Evolutionary conservation across 1,140 invertebrate genomes (phyloP), one percentile per base, ranked within the genome.

Genomic region (Pemphigus obesinymphae): DNA sequence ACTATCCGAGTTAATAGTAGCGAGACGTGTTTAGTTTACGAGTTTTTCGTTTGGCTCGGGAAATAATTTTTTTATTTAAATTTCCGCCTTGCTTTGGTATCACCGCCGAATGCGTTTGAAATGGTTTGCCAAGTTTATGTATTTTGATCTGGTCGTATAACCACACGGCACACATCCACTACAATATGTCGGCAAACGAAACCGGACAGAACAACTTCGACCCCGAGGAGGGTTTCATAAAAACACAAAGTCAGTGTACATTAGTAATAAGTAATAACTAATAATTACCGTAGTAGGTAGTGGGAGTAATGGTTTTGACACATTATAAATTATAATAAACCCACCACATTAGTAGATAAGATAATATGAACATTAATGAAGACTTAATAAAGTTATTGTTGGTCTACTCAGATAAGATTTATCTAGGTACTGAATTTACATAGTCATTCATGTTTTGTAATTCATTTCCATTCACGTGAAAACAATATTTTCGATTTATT

Each of bases 201-300:
- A 80, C 75, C 34, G 75, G 53, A 26, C 75, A 43, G 10, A 55
- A 31, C 31, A 76, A 75, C 23, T 61, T 53, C 3, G 53, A 80
- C 31, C 5, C 37, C 11, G 75, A 80, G n/a, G 75, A 80, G 23
- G 53, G 58, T 1, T 61, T 58, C 17, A 20, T 61, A 20, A 80
- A 80, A 80, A 45, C 75, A 26, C 75, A 58, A 40, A 80, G 75
- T 78, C 1, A 78, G 75, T 45, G 68, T 20, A 23, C 20, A 11
- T 6, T n/a, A n/a, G n/a, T n/a, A n/a, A n/a, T n/a, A n/a, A n/a
- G n/a, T n/a, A n/a, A n/a, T 23, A 53, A n/a, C 4, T 23, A 53
- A 6, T 53, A 5, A 7, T n/a, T n/a, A 7, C 43, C 43, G 10
- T 7, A 20, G 29, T 34, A 31, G 3, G 10, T 7, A 20, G 29